These are phyloP conservation scores for Ischnus inquisitorius DNA, from an alignment of 2,888 invertebrate genomes.

Conservation along the genomic window DNA sequence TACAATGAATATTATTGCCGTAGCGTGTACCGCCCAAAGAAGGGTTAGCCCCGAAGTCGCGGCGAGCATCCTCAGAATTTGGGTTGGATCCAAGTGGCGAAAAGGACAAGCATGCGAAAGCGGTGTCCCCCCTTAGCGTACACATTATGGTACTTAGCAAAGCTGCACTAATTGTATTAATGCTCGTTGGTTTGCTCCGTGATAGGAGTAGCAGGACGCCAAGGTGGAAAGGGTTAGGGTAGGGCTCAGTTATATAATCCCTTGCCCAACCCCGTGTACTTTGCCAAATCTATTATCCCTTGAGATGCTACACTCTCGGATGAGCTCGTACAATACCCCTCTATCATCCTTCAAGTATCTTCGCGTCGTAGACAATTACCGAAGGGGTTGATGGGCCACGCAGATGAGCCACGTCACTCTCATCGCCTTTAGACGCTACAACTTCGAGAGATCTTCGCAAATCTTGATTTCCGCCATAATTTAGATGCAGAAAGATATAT, in stretches of 20 bases:
- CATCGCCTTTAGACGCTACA: neutral
- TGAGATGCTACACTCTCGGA: slow-evolving; percentile 56
- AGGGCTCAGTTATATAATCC: slow-evolving; percentile 76
- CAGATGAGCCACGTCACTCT: neutral
- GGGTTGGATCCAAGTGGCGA: slow-evolving; percentile 81
- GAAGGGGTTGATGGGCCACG: slow-evolving; percentile 18
- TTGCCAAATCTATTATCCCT: slow-evolving; percentile 77
- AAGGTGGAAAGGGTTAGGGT: slow-evolving; percentile 35
- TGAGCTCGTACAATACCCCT: slow-evolving; percentile 28
- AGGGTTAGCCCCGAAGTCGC: slow-evolving; percentile 45
- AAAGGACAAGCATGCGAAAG: slow-evolving; percentile 64
- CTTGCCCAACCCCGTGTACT: slow-evolving; percentile 74
- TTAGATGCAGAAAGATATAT: neutral
- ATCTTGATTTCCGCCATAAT: neutral
- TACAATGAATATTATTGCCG: slow-evolving; percentile 43
- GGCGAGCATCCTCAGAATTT: slow-evolving; percentile 76
- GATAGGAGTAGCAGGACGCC: slow-evolving; percentile 58
- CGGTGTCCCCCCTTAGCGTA: slow-evolving; percentile 52
- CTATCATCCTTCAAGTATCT: slow-evolving; percentile 42
- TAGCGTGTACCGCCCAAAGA: slow-evolving; percentile 37
- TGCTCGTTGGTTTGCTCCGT: slow-evolving; percentile 81
- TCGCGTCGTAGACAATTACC: slow-evolving; percentile 58
- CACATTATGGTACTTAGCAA: slow-evolving; percentile 82
- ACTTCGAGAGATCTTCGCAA: neutral
- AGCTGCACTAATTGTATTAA: slow-evolving; percentile 84